Conservation (phyloP, 1,140 invertebrate genomes). For the Trichoplusia ni region DNA sequence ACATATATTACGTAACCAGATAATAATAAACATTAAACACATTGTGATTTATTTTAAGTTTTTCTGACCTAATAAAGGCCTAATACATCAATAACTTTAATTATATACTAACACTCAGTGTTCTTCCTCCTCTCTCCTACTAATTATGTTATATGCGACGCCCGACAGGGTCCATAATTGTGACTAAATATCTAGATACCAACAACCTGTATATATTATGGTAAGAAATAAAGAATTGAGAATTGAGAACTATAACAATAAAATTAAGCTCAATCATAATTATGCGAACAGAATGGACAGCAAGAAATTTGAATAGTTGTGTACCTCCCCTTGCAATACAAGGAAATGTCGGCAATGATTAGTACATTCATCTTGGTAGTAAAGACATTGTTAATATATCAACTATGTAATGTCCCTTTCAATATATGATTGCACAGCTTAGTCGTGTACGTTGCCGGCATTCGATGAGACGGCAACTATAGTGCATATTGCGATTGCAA, state of each 20-base stretch:
- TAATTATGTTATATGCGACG: too few relatives aligned
- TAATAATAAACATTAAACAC: too few relatives aligned
- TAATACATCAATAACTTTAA: too few relatives aligned
- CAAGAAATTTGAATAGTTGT: not conserved
- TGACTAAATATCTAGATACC: too few relatives aligned
- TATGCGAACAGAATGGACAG: not conserved
- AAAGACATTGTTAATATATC: constrained; percentile 2
- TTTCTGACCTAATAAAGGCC: not conserved
- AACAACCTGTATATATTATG: too few relatives aligned
- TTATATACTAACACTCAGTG: too few relatives aligned
- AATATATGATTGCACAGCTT: not conserved
- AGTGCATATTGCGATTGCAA: not conserved
- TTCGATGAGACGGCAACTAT: not conserved
- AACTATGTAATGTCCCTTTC: not conserved
- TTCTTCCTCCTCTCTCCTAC: too few relatives aligned
- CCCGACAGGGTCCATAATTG: too few relatives aligned
- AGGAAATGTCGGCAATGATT: constrained; percentile 7
- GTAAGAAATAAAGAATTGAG: too few relatives aligned
- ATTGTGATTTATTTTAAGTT: constrained; percentile 1
- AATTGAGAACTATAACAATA: too few relatives aligned
- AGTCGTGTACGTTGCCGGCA: not conserved
- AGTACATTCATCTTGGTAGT: constrained; percentile 7
- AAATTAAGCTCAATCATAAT: too few relatives aligned
- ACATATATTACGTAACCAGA: too few relatives aligned
- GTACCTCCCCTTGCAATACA: not conserved